Conservation (phyloP, 2,113 vertebrate species). For the Mola mola region DNA sequence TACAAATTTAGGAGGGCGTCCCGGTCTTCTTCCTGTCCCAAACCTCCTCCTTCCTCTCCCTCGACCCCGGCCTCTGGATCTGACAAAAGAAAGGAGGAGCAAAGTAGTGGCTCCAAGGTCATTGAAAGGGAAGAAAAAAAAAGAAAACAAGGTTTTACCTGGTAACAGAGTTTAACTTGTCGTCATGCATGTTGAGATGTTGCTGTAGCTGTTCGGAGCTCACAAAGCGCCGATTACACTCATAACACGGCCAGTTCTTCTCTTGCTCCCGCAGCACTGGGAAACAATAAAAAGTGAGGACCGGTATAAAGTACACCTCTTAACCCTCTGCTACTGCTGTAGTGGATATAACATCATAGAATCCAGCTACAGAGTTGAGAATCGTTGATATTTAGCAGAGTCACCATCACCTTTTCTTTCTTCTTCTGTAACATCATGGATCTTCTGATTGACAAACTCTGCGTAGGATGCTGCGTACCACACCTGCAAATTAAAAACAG, state of each 20-base stretch:
- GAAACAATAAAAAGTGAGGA: no score
- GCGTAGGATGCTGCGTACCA: constrained; percentile 98
- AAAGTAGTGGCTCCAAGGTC: neutral
- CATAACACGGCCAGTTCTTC: constrained; percentile 98
- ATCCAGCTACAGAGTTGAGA: neutral
- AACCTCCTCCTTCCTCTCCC: constrained; percentile 92
- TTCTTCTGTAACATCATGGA: constrained; percentile 95
- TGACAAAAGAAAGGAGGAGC: constrained; percentile 50
- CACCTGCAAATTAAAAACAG: no score
- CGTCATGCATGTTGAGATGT: constrained; percentile 97
- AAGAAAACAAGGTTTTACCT: constrained; percentile 77
- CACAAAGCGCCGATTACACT: constrained; percentile 95
- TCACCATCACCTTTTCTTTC: constrained; percentile 89
- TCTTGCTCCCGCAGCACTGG: constrained; percentile 91
- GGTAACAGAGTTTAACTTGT: constrained; percentile 91
- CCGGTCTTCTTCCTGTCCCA: constrained; percentile 89
- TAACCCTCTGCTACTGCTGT: no score
- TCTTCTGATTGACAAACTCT: constrained; percentile 95
- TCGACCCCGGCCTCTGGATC: constrained; percentile 90
- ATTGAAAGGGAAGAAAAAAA: neutral
- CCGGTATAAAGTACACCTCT: no score
- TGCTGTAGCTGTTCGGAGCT: constrained; percentile 97
- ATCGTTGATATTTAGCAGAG: neutral
- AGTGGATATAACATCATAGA: no score
- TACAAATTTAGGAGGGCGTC: constrained; percentile 94